These are phyloP conservation scores for Malurus alboscapulatus DNA, from an alignment of 2,113 vertebrate genomes.

Conservation along the genomic window DNA sequence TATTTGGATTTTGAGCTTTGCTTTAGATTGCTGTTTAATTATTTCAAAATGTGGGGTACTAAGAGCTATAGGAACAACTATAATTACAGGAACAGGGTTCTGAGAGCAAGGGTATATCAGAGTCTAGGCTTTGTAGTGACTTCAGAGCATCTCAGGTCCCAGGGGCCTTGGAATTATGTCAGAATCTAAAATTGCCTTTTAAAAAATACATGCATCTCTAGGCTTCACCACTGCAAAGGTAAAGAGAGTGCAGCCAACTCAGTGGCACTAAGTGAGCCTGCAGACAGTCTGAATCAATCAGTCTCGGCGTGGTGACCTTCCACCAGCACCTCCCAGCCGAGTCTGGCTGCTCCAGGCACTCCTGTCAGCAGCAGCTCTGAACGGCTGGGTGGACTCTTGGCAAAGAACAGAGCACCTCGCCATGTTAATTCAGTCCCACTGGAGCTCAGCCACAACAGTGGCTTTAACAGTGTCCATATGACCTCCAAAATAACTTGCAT, in stretches of 20 bases:
- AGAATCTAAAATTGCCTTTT: not conserved
- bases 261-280: not conserved
- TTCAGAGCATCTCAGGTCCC: not conserved
- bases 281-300: constrained; percentile 39
- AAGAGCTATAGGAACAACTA: not conserved
- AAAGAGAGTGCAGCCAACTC: not conserved
- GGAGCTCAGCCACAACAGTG: not conserved
- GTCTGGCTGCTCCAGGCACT: not conserved
- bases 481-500: not conserved
- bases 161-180: constrained; percentile 9
- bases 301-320: not conserved
- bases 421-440: not conserved
- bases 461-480: not conserved
- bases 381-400: not conserved
- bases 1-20: not conserved
- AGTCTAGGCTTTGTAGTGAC: not conserved
- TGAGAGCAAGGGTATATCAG: not conserved
- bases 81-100: not conserved
- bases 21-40: not conserved
- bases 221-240: not conserved
- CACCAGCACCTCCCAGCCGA: not conserved
- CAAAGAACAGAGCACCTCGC: not conserved
- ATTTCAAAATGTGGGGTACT: not conserved
- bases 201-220: constrained; percentile 6
- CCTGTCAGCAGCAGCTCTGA: not conserved